Evolutionary conservation across 2,113 vertebrate genomes (phyloP).

Genomic region (Capreolus pygargus): DNA sequence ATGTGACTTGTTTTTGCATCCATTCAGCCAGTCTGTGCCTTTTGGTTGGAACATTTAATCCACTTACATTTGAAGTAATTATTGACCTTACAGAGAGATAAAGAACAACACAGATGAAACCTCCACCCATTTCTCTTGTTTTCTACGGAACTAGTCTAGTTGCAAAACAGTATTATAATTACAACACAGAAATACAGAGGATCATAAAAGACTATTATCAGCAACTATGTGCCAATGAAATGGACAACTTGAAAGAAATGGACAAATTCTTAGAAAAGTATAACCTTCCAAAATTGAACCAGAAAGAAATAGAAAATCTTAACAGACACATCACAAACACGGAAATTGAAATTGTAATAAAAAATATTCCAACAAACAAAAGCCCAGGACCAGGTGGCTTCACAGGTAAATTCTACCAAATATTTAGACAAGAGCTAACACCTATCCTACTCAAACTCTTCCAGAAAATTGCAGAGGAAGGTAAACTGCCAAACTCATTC

Average conservation of each 20-base stretch:
- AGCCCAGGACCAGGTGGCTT: neutral
- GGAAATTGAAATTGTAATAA: neutral
- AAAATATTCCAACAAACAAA: neutral
- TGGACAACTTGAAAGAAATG: neutral
- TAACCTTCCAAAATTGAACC: neutral
- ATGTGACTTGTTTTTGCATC: neutral
- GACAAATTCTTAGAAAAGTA: neutral
- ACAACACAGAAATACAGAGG: neutral
- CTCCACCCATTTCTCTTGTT: neutral
- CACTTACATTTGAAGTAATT: neutral
- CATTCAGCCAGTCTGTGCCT: neutral
- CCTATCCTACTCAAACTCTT: neutral
- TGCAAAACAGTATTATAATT: neutral
- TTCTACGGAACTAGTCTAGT: neutral
- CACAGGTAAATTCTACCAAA: neutral
- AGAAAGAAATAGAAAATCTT: neutral
- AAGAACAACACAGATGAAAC: neutral
- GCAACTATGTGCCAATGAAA: neutral
- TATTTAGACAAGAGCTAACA: neutral
- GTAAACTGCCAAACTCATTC: neutral
- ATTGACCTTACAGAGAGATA: neutral
- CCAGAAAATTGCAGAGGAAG: neutral
- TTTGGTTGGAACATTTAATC: neutral
- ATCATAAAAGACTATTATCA: neutral
- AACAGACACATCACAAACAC: neutral